Percentiles rank a stretch among this genome's conserved stretches.
phyloP scores from a whole-genome alignment of 2,797 vertebrate genomes.

The Scarus forsteni region DNA sequence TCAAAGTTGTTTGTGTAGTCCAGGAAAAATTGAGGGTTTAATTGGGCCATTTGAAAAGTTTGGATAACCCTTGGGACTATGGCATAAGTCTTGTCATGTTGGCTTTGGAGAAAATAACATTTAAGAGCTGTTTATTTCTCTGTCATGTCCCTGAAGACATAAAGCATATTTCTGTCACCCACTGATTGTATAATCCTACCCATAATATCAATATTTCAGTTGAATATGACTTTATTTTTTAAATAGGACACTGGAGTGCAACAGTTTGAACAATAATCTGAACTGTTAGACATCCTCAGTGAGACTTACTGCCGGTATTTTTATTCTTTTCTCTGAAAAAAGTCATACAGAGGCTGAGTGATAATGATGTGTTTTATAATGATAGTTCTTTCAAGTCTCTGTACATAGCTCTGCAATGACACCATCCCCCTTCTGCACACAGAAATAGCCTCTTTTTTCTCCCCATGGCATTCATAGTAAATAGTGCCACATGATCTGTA shows the following conservation, averaged over 20 bases:
- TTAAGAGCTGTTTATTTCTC: too few relatives aligned
- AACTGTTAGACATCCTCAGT: background rate
- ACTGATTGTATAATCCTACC: background rate
- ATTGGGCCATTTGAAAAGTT: background rate
- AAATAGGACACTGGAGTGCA: background rate
- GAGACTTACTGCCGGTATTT: background rate
- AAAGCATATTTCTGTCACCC: background rate
- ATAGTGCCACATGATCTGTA: background rate
- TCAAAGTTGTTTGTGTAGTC: background rate
- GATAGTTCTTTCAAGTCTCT: slow-evolving; percentile 33
- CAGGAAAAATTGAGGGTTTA: background rate
- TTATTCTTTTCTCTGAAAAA: background rate
- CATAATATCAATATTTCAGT: background rate
- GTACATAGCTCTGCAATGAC: background rate
- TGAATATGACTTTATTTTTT: background rate
- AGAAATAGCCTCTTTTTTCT: background rate
- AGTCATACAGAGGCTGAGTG: slow-evolving; percentile 26
- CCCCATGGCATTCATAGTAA: background rate
- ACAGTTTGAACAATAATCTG: background rate
- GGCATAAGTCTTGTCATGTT: background rate
- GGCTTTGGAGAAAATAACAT: background rate
- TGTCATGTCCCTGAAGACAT: background rate
- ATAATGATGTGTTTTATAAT: slow-evolving; percentile 60
- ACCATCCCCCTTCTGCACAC: background rate
- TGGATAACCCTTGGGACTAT: background rate